Evolutionary conservation across 2,888 invertebrate genomes (phyloP).

Genomic region (Plagiodera versicolora): DNA sequence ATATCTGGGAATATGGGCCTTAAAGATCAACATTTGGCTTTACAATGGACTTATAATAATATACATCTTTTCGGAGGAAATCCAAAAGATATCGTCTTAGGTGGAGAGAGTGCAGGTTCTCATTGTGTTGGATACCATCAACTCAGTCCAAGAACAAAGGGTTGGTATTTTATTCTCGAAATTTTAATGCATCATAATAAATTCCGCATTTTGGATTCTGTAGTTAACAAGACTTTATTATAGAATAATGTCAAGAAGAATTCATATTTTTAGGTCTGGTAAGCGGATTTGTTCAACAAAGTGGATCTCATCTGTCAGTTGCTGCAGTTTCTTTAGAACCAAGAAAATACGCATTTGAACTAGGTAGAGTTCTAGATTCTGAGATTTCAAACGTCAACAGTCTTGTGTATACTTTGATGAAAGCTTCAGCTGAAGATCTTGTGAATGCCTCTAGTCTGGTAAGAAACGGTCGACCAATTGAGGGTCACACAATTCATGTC

Average conservation of each 20-base stretch:
- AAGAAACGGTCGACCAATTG: too few relatives aligned
- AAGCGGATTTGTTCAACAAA: neutral
- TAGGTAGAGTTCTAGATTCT: slow-evolving; percentile 4
- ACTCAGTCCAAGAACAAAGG: neutral
- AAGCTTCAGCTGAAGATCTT: slow-evolving; percentile 6
- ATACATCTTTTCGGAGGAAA: slow-evolving; percentile 12
- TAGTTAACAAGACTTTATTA: neutral
- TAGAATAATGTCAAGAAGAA: too few relatives aligned
- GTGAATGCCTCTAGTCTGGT: neutral
- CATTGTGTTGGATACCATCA: neutral
- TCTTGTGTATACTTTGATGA: slow-evolving; percentile 1
- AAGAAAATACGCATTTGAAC: slow-evolving; percentile 8
- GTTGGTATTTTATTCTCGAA: neutral
- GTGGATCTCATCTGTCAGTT: neutral
- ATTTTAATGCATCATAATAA: neutral
- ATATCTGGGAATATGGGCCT: slow-evolving; percentile 15
- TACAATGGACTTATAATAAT: slow-evolving; percentile 10
- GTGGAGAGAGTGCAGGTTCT: slow-evolving; percentile 8
- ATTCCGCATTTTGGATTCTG: neutral
- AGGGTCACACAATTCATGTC: too few relatives aligned
- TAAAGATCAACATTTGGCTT: slow-evolving; percentile 11
- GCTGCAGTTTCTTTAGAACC: slow-evolving; percentile 3
- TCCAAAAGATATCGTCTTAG: slow-evolving; percentile 1
- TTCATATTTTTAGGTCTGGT: slow-evolving; percentile 4
- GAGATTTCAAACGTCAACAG: neutral